These are phyloP conservation scores for Spilosoma lubricipeda DNA, from an alignment of 2,888 invertebrate genomes.

Conservation along the genomic window DNA sequence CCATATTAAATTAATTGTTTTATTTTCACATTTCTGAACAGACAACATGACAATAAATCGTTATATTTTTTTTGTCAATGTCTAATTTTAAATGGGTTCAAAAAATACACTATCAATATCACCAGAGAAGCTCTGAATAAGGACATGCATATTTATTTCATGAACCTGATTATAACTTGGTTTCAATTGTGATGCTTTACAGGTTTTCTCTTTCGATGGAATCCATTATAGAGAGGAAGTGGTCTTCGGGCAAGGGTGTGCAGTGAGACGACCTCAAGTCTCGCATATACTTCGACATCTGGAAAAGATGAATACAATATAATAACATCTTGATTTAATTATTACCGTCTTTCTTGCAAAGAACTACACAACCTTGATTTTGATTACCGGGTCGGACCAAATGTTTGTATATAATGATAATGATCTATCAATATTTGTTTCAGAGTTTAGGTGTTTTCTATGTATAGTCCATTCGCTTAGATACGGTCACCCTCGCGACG, in stretches of 20 bases:
- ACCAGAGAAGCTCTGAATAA: conserved; percentile 32
- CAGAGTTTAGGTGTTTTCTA: too few species aligned
- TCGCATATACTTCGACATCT: conserved; percentile 92
- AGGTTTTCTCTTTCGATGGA: neutral
- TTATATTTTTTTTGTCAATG: neutral
- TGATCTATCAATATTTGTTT: too few species aligned
- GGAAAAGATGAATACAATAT: conserved; percentile 51
- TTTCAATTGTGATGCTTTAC: neutral
- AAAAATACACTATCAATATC: conserved; percentile 36
- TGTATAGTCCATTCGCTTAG: too few species aligned
- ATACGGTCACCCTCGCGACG: too few species aligned
- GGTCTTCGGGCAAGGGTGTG: conserved; percentile 90
- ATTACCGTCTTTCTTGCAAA: too few species aligned
- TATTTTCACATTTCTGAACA: neutral
- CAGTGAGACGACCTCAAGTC: conserved; percentile 96
- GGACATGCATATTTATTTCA: neutral
- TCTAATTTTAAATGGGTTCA: conserved; percentile 20
- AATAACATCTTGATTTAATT: too few species aligned
- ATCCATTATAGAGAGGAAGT: conserved; percentile 61
- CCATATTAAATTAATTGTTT: neutral
- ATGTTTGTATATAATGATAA: too few species aligned
- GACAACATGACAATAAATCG: neutral
- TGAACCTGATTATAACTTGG: neutral
- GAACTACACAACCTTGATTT: too few species aligned
- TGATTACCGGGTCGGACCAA: too few species aligned